Base-by-base conservation (phyloP, 2,113 vertebrate genomes). In the Talpa occidentalis region DNA sequence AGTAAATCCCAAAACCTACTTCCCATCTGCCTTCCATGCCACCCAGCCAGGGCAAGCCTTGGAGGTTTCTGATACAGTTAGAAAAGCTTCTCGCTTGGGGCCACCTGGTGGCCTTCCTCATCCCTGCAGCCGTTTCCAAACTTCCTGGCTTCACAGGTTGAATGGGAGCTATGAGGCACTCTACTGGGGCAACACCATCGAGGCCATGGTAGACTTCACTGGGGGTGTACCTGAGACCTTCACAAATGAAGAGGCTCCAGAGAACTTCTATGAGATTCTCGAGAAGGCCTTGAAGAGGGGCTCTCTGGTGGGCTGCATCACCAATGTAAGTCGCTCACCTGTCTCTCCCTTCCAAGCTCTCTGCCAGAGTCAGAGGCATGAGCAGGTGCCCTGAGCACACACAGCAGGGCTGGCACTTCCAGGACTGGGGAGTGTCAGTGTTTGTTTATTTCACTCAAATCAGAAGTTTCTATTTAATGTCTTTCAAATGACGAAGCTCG, bases 171-270 rank as follows among this genome's bases (percentile, higher is more conserved):
- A 99, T 0, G 99, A 99, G 97, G 98, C 99, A 12, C 98, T 99
- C 97, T 99, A 99, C 96, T 99, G 99, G 2, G 99, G 99, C 94
- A 99, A 98, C 90, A 98, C 99, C 2, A 97, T 99, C 83, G 99
- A 99, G 97, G 99, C 99, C 93, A 99, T 99, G 99, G 99, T 99
- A 93, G 99, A 99, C 95, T 99, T 99, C 97, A 99, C 99, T 0
- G 99, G 99, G 0, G 99, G 99, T 0, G 98, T 99, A 84, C 99
- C 98, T 0, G 99, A 99, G 98, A 95, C 95, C 35, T 99, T 99
- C 35, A 98, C 99, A 26, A 98, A 98, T 35, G 99, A 98, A 96
- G 98, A 54, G 0, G 96, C 98, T 12, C 98, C 99, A 0, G 77
- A 92, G 15, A 97, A 99, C 73, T 98, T 99, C 94, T 99, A 98